phyloP scores from a whole-genome alignment of 2,888 invertebrate species.

The Pelosia muscerda region DNA sequence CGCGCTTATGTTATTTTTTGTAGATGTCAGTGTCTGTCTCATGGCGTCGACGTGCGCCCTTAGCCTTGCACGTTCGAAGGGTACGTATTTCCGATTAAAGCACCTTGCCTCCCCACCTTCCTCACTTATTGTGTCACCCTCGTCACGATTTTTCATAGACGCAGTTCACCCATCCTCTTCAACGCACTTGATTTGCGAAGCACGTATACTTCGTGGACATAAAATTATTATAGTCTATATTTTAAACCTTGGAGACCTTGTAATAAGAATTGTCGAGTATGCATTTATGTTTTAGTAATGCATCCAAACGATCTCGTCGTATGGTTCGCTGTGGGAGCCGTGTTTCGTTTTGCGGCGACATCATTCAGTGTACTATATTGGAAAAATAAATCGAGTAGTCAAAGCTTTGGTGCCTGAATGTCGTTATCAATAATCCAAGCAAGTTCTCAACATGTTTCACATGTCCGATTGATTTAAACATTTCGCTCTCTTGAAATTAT shows the following conservation, averaged over 20 bases:
- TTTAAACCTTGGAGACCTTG: conserved; percentile 63
- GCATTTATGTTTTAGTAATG: conserved; percentile 56
- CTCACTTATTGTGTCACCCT: conserved; percentile 80
- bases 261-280: conserved; percentile 51
- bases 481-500: background rate
- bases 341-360: conserved; percentile 79
- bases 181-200: conserved; percentile 85
- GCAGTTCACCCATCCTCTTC: conserved; percentile 79
- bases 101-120: conserved; percentile 73
- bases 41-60: conserved; percentile 48
- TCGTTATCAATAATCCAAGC: conserved; percentile 69
- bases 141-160: conserved; percentile 85
- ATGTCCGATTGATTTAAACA: conserved; percentile 43
- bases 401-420: conserved; percentile 68
- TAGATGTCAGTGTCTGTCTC: conserved; percentile 12
- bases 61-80: conserved; percentile 51
- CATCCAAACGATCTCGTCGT: conserved; percentile 68
- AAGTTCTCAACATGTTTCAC: conserved; percentile 60
- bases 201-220: conserved; percentile 70
- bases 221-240: conserved; percentile 50
- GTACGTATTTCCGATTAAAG: conserved; percentile 80
- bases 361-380: conserved; percentile 72
- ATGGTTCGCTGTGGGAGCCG: conserved; percentile 66
- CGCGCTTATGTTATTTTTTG: conserved; percentile 1
- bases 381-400: conserved; percentile 73